These are phyloP conservation scores for Siniperca undulata DNA, from an alignment of 2,797 vertebrate species.

Conservation along the genomic window DNA sequence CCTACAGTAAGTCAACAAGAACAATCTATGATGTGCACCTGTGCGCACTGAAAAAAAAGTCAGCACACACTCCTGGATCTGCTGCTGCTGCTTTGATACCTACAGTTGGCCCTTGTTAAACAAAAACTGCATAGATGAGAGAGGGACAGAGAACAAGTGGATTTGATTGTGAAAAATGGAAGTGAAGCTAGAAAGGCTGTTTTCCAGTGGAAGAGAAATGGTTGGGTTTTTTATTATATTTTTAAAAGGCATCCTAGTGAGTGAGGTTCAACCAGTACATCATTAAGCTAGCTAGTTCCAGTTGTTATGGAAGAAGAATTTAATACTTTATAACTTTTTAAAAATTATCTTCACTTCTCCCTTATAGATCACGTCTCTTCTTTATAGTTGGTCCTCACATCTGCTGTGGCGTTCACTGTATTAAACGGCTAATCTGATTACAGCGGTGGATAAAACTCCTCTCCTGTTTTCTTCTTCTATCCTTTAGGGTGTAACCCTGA, in stretches of 20 bases:
- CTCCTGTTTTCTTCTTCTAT: constrained; percentile 2
- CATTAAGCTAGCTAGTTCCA: not conserved
- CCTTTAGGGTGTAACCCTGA: constrained; percentile 85
- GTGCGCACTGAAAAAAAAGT: not conserved
- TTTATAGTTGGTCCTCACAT: not conserved
- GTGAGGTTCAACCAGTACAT: not conserved
- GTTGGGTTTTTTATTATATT: not conserved
- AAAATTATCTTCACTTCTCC: not conserved
- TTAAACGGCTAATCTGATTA: constrained; percentile 9
- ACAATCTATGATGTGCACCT: constrained; percentile 17
- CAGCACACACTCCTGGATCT: constrained; percentile 16
- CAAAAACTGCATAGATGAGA: constrained; percentile 38
- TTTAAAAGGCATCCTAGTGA: not conserved
- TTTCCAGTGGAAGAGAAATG: not conserved
- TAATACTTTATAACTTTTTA: not conserved
- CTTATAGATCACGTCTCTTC: not conserved
- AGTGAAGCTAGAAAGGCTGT: not conserved
- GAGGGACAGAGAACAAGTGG: constrained; percentile 5
- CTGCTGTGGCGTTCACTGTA: not conserved
- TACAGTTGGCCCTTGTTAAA: constrained; percentile 40
- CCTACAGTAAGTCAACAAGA: not conserved
- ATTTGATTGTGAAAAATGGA: constrained; percentile 54
- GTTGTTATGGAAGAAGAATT: not conserved
- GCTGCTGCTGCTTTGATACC: constrained; percentile 31
- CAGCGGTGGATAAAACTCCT: constrained; percentile 6